phyloP scores from a whole-genome alignment of 1,140 invertebrate genomes.

The Conus ventricosus region DNA sequence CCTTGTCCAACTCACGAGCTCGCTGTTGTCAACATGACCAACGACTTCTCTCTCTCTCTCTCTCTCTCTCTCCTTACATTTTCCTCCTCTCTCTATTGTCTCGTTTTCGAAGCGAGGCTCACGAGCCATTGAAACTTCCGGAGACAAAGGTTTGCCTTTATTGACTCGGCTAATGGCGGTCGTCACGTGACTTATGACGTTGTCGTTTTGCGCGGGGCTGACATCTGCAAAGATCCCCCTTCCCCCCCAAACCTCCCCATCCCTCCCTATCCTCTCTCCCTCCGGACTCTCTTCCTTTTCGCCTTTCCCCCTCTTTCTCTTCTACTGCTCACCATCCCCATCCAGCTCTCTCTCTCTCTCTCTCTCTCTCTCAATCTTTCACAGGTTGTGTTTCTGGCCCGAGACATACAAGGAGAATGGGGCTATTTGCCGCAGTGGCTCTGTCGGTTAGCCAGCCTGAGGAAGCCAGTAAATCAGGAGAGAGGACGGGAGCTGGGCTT shows the following conservation, averaged over 20 bases:
- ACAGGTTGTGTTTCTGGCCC: neutral
- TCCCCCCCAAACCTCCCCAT: too few species aligned
- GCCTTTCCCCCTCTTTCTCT: too few species aligned
- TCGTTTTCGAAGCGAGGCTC: too few species aligned
- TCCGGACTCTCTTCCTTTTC: too few species aligned
- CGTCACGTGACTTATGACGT: constrained; percentile 5
- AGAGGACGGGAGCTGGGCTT: neutral
- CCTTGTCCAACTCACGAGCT: too few species aligned
- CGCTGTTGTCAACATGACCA: too few species aligned
- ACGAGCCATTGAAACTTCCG: neutral
- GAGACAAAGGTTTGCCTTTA: constrained; percentile 7
- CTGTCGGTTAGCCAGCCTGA: neutral
- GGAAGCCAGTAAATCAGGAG: neutral
- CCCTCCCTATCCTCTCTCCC: neutral
- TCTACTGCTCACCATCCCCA: neutral
- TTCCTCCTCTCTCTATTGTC: neutral
- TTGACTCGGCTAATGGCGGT: neutral
- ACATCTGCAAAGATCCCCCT: neutral
- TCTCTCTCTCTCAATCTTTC: neutral
- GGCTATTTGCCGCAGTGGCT: neutral
- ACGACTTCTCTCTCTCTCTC: neutral
- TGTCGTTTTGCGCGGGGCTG: neutral
- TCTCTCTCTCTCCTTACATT: neutral
- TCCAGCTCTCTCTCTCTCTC: neutral
- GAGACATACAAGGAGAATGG: neutral